A percentile compares a stretch with the other conserved stretches of the same genome.
phyloP scores from a whole-genome alignment of 2,888 invertebrate species.

The Cyrtodaria siliqua region DNA sequence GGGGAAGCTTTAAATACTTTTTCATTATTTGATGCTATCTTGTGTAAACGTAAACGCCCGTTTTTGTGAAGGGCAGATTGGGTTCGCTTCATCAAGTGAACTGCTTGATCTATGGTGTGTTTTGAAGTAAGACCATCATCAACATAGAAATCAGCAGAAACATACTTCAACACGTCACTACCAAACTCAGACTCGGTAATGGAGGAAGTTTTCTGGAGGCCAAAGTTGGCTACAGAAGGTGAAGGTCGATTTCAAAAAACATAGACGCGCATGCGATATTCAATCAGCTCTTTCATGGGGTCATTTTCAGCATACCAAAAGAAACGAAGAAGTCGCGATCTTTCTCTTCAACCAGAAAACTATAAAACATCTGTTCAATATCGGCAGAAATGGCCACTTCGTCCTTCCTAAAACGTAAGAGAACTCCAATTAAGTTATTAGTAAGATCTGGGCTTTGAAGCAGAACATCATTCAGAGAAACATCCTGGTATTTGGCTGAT shows the following conservation, averaged over 20 bases:
- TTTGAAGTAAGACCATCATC: slow-evolving; percentile 59
- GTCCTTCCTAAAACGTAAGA: slow-evolving; percentile 38
- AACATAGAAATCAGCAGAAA: slow-evolving; percentile 59
- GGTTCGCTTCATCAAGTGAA: slow-evolving; percentile 45
- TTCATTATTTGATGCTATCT: slow-evolving; percentile 55
- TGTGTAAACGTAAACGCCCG: slow-evolving; percentile 51
- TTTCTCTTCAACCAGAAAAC: slow-evolving; percentile 27
- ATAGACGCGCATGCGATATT: slow-evolving; percentile 39
- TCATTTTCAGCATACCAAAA: slow-evolving; percentile 46
- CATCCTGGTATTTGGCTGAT: slow-evolving; percentile 27
- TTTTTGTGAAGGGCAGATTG: slow-evolving; percentile 19
- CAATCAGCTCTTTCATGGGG: slow-evolving; percentile 17
- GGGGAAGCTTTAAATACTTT: slow-evolving; percentile 46
- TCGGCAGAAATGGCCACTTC: slow-evolving; percentile 34
- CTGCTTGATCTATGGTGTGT: slow-evolving; percentile 17
- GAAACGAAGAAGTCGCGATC: slow-evolving; percentile 18
- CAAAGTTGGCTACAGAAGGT: slow-evolving; percentile 54
- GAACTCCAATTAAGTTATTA: slow-evolving; percentile 36
- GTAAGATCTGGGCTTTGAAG: slow-evolving; percentile 38
- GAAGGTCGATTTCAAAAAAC: slow-evolving; percentile 41
- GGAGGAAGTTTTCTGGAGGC: slow-evolving; percentile 33
- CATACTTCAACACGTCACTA: slow-evolving; percentile 30
- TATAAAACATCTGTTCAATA: slow-evolving; percentile 42
- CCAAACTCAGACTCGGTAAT: slow-evolving; percentile 27
- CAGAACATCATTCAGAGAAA: slow-evolving; percentile 37